These are phyloP conservation scores for Clitarchus hookeri DNA, from an alignment of 2,888 invertebrate species.

Conservation along the genomic window DNA sequence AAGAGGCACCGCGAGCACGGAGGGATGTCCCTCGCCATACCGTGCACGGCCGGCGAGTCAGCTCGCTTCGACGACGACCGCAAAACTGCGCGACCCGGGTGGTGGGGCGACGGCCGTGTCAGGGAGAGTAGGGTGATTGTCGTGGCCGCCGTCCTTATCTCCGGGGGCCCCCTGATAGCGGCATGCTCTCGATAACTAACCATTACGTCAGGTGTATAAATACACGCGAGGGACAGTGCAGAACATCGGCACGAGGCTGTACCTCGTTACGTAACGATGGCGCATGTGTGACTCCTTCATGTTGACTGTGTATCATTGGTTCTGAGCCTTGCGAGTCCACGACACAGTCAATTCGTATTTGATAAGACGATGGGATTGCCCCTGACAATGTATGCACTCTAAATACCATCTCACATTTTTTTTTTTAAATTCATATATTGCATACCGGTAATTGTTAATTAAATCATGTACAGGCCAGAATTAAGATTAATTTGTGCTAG, in stretches of 20 bases:
- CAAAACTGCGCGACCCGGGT: not conserved
- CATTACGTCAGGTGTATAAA: slow-evolving; percentile 14
- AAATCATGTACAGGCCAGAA: too few species aligned
- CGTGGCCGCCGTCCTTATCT: not conserved
- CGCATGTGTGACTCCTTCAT: not conserved
- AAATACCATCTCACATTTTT: too few species aligned
- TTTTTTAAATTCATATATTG: too few species aligned
- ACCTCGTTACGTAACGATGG: not conserved
- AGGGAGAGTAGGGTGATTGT: not conserved
- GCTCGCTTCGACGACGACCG: not conserved
- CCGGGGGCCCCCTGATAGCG: not conserved
- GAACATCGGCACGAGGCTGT: not conserved
- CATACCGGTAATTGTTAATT: too few species aligned
- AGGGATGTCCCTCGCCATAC: not conserved
- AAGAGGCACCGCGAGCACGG: not conserved
- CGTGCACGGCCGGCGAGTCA: not conserved
- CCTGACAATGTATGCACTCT: too few species aligned
- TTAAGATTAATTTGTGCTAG: too few species aligned
- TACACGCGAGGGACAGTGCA: not conserved
- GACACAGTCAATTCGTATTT: too few species aligned
- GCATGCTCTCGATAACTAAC: not conserved
- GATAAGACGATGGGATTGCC: too few species aligned
- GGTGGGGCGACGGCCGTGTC: not conserved
- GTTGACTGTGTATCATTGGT: too few species aligned
- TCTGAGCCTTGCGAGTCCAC: too few species aligned